A percentile compares a stretch with the other conserved stretches of the same genome.
Conservation (phyloP, 2,113 vertebrate species). For the Calcarius ornatus region DNA sequence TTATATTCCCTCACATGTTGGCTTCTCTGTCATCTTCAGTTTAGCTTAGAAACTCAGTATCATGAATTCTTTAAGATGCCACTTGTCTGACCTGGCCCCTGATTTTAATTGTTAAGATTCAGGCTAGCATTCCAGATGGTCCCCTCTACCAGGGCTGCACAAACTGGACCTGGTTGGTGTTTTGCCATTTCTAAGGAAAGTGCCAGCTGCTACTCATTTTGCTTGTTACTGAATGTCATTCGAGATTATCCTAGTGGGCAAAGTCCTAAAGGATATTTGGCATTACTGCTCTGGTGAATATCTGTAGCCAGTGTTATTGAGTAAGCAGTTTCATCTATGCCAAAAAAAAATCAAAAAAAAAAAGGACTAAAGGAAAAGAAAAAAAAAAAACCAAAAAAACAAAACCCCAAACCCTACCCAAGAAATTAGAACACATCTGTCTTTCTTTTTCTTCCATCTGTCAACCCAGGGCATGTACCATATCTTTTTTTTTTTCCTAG, state of each 20-base stretch:
- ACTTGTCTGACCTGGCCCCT: slow-evolving; percentile 27
- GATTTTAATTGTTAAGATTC: slow-evolving; percentile 44
- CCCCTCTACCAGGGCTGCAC: neutral
- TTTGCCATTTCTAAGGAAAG: neutral
- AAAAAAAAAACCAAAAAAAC: neutral
- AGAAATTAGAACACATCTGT: slow-evolving; percentile 63
- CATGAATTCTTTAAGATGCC: slow-evolving; percentile 43
- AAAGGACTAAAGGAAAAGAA: neutral
- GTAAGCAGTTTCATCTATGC: neutral
- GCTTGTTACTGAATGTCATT: neutral
- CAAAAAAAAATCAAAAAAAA: neutral
- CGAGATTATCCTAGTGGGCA: neutral
- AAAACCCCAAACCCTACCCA: neutral
- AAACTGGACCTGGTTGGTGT: neutral
- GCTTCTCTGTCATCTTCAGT: slow-evolving; percentile 38
- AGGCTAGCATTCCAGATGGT: slow-evolving; percentile 41
- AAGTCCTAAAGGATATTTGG: slow-evolving; percentile 40
- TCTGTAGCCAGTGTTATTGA: neutral
- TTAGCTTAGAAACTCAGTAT: slow-evolving; percentile 35
- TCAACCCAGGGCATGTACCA: neutral
- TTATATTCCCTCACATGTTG: neutral
- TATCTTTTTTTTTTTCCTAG: neutral
- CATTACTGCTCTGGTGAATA: neutral
- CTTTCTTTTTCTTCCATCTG: slow-evolving; percentile 62
- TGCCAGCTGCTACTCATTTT: slow-evolving; percentile 41